These are phyloP conservation scores for Antedon mediterranea DNA, from an alignment of 53 echinoderm and acorn worm genomes.

Conservation along the genomic window DNA sequence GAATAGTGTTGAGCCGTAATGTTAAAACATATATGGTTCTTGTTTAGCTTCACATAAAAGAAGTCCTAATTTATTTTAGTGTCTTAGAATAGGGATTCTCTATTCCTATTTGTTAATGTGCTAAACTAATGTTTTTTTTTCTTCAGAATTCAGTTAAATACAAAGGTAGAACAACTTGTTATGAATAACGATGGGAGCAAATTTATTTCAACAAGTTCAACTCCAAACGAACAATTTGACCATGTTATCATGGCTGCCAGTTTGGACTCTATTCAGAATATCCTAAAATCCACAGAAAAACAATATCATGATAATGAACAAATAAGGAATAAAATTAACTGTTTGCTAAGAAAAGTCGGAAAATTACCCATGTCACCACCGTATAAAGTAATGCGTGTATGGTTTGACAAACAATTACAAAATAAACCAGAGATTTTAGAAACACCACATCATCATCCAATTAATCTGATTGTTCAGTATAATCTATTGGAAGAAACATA, in stretches of 20 bases:
- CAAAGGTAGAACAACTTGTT: constrained; percentile 17
- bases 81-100: no score
- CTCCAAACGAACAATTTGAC: constrained; percentile 36
- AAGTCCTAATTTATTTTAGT: no score
- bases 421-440: constrained; percentile 41
- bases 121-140: no score
- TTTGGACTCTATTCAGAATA: constrained; percentile 29
- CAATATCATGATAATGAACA: background rate
- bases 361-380: constrained; percentile 60
- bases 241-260: constrained; percentile 78
- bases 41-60: no score
- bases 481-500: constrained; percentile 60
- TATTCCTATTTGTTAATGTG: no score
- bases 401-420: constrained; percentile 68
- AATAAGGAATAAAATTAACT: background rate
- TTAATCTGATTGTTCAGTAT: constrained; percentile 62
- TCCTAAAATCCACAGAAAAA: constrained; percentile 15
- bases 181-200: constrained; percentile 14
- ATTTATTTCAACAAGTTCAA: constrained; percentile 9
- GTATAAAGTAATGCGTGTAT: constrained; percentile 70
- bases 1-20: no score
- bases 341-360: background rate
- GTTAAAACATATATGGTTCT: no score
- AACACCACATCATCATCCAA: constrained; percentile 60
- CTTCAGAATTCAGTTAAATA: constrained; percentile 34